Percentiles rank a stretch among this genome's conserved stretches.
Evolutionary conservation across 2,888 invertebrate species (phyloP).

Genomic region (Cheilosia pagana): DNA sequence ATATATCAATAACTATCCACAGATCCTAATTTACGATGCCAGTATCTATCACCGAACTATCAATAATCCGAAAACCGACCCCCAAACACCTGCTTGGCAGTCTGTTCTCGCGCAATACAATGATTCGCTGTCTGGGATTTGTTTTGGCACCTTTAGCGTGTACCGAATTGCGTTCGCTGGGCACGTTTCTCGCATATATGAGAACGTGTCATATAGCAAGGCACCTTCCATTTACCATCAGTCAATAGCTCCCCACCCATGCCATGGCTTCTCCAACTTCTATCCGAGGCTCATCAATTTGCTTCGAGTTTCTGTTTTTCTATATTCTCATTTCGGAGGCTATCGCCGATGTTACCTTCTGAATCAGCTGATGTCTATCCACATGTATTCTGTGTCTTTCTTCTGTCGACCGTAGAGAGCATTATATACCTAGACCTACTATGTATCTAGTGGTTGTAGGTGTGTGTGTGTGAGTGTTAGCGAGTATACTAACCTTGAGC

Average conservation of each 20-base stretch:
- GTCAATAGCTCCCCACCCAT: not conserved
- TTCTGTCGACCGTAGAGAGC: not conserved
- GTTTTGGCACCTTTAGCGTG: conserved; percentile 4
- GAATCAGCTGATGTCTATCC: conserved; percentile 46
- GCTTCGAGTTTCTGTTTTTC: not conserved
- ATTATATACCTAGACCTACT: not conserved
- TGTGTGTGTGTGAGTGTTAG: conserved; percentile 49
- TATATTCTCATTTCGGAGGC: not conserved
- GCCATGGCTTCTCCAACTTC: conserved; percentile 5
- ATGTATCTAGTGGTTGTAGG: not conserved
- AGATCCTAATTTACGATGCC: conserved; percentile 8
- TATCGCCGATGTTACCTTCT: not conserved
- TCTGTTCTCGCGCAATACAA: not conserved
- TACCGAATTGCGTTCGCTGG: conserved; percentile 14
- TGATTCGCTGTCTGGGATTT: not conserved
- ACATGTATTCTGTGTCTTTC: not conserved
- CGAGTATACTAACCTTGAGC: conserved; percentile 56
- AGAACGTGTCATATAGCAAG: conserved; percentile 26
- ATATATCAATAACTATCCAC: not conserved
- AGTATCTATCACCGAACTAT: not conserved
- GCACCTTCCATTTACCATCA: not conserved
- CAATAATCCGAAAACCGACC: conserved; percentile 4
- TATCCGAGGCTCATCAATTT: conserved; percentile 10
- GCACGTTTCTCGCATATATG: conserved; percentile 43
- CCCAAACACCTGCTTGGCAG: conserved; percentile 2